Evolutionary conservation across 2,888 invertebrate species (phyloP).

Genomic region (Mycogona germanica): DNA sequence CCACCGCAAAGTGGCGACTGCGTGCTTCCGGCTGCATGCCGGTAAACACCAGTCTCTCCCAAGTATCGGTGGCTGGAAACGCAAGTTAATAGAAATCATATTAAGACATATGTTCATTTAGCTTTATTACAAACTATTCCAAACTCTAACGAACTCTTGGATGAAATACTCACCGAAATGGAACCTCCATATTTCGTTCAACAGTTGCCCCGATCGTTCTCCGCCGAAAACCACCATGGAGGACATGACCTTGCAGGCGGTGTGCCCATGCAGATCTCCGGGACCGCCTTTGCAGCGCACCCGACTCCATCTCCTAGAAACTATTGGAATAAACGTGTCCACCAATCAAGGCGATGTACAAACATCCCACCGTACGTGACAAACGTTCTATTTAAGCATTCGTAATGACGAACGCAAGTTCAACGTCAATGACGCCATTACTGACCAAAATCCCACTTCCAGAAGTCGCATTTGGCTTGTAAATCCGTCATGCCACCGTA

Average conservation of each 20-base stretch:
- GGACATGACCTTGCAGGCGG: conserved; percentile 59
- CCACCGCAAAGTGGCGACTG: conserved; percentile 26
- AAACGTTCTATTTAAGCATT: too few species aligned
- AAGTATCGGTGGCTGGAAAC: conserved; percentile 50
- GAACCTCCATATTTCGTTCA: conserved; percentile 69
- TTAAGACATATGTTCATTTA: too few species aligned
- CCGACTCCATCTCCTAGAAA: conserved; percentile 24
- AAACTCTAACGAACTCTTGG: background rate
- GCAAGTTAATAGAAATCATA: background rate
- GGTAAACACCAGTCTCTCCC: conserved; percentile 49
- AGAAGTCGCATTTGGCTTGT: conserved; percentile 59
- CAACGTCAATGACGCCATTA: conserved; percentile 51
- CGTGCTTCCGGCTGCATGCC: conserved; percentile 26
- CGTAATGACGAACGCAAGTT: conserved; percentile 44
- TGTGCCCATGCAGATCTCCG: conserved; percentile 60
- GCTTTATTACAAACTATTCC: background rate
- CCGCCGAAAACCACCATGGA: conserved; percentile 71
- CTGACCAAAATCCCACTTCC: conserved; percentile 60
- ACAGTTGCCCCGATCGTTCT: conserved; percentile 53
- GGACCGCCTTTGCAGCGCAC: conserved; percentile 39
- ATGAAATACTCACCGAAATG: conserved; percentile 52
- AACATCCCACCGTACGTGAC: background rate
- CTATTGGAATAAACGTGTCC: conserved; percentile 10
- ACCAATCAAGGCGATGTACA: background rate
- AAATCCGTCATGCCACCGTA: conserved; percentile 82